phyloP scores from a whole-genome alignment of 2,888 invertebrate genomes.

The Eupeodes luniger region DNA sequence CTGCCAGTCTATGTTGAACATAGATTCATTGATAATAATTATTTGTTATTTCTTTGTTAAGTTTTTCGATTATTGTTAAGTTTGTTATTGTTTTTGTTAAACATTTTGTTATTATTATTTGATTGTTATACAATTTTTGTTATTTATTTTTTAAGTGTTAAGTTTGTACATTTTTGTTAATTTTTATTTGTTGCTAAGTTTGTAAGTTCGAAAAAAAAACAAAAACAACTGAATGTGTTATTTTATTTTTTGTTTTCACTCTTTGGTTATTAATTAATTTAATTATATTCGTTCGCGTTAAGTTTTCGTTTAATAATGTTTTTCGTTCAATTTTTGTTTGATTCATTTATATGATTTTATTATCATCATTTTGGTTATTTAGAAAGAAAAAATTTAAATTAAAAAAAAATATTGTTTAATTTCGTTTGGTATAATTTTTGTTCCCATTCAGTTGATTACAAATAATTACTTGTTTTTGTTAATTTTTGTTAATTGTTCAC shows the following conservation, averaged over 20 bases:
- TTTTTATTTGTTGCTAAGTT: conserved; percentile 73
- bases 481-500: conserved; percentile 57
- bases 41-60: conserved; percentile 33
- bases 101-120: conserved; percentile 33
- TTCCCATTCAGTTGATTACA: conserved; percentile 43
- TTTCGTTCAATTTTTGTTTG: conserved; percentile 59
- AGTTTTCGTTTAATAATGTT: conserved; percentile 74
- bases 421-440: conserved; percentile 36
- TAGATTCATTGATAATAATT: conserved; percentile 35
- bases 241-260: conserved; percentile 73
- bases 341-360: conserved; percentile 14
- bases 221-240: conserved; percentile 67
- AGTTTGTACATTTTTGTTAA: conserved; percentile 41
- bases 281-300: conserved; percentile 64
- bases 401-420: conserved; percentile 3
- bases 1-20: conserved; percentile 65
- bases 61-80: conserved; percentile 27
- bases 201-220: conserved; percentile 54
- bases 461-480: conserved; percentile 42
- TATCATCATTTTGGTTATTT: conserved; percentile 30
- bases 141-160: conserved; percentile 57
- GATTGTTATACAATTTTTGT: conserved; percentile 53
- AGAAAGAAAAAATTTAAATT: not conserved
- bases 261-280: conserved; percentile 64
- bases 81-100: conserved; percentile 51